Evolutionary conservation across 2,888 invertebrate genomes (phyloP).

Genomic region (Ditula angustiorana): DNA sequence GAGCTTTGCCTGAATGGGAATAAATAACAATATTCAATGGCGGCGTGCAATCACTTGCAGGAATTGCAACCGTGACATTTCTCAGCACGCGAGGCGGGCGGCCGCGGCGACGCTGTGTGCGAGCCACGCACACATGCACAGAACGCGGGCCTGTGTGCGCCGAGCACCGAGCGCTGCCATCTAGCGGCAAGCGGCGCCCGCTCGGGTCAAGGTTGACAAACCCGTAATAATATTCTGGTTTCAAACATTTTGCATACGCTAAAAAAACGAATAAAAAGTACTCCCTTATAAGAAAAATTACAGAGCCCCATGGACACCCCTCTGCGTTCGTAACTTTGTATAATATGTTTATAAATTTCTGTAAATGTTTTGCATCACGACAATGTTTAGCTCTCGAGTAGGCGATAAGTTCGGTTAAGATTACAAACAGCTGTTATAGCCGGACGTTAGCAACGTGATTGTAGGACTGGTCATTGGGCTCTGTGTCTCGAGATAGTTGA

Average conservation of each 20-base stretch:
- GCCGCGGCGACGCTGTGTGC: constrained; percentile 57
- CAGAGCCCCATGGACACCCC: constrained; percentile 40
- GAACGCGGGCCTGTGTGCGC: constrained; percentile 57
- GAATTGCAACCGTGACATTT: constrained; percentile 38
- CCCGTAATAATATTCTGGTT: constrained; percentile 61
- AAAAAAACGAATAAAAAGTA: constrained; percentile 7
- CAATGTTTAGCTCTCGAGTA: constrained; percentile 59
- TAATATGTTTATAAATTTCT: constrained; percentile 78
- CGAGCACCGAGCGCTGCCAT: constrained; percentile 67
- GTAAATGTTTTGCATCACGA: constrained; percentile 68
- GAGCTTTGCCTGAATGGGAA: background rate
- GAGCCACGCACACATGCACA: constrained; percentile 44
- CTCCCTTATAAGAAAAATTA: constrained; percentile 39
- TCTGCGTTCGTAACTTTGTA: constrained; percentile 44
- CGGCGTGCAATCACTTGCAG: constrained; percentile 26
- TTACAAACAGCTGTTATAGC: constrained; percentile 72
- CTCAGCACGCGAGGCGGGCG: constrained; percentile 25
- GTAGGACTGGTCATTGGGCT: constrained; percentile 54
- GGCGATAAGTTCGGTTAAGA: constrained; percentile 73
- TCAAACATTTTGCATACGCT: background rate
- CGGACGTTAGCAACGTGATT: constrained; percentile 69
- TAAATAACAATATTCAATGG: constrained; percentile 15
- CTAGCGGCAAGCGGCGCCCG: constrained; percentile 65
- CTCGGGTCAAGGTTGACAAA: constrained; percentile 80
- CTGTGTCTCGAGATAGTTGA: constrained; percentile 43